These are phyloP conservation scores for Anabacerthia variegaticeps DNA, from an alignment of 2,797 vertebrate species.

Conservation along the genomic window DNA sequence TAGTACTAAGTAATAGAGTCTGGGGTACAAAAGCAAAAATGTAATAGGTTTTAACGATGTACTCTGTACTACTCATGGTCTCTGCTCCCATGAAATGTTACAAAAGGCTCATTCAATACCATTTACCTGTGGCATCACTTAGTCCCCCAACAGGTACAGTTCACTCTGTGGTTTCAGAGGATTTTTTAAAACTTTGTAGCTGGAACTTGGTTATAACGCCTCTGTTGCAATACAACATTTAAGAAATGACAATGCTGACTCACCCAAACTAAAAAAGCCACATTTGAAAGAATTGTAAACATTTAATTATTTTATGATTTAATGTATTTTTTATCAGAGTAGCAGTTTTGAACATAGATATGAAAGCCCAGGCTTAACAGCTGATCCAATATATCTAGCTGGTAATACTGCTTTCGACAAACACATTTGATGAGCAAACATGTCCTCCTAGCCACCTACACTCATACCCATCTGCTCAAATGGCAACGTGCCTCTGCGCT, in stretches of 20 bases:
- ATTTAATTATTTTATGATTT: background rate
- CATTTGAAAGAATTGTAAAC: background rate
- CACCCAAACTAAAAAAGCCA: background rate
- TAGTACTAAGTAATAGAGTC: background rate
- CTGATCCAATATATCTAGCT: constrained; percentile 39
- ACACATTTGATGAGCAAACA: constrained; percentile 64
- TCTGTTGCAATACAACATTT: background rate
- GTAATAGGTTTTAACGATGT: background rate
- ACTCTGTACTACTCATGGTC: background rate
- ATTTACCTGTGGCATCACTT: background rate
- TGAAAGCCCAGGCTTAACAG: background rate
- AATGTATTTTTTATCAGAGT: background rate
- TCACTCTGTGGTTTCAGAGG: background rate
- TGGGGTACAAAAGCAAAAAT: constrained; percentile 1
- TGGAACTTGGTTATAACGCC: background rate
- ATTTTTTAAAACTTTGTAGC: background rate
- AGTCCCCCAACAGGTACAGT: background rate
- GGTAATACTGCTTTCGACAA: constrained; percentile 26
- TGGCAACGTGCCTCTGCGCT: constrained; percentile 45
- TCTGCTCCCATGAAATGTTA: background rate
- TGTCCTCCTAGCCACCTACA: constrained; percentile 63
- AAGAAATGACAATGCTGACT: background rate
- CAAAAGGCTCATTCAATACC: background rate
- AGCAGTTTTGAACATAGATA: background rate
- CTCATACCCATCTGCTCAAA: constrained; percentile 67